Percentiles rank a stretch among this genome's conserved stretches.
phyloP scores from a whole-genome alignment of 2,113 vertebrate species.

The Proteles cristata region DNA sequence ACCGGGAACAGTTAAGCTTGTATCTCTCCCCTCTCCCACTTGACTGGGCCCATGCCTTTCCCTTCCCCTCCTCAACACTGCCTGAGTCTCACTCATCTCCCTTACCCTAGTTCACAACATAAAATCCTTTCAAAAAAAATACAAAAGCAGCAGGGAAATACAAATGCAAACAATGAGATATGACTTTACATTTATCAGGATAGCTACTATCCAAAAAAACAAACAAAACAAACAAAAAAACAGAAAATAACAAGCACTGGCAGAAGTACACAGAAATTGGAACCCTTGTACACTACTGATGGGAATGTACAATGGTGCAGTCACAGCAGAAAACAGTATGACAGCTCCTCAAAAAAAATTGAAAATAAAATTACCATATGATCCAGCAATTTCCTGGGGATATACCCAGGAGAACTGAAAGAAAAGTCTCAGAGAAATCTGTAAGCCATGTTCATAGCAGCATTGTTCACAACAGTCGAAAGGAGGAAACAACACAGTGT shows the following conservation, averaged over 20 bases:
- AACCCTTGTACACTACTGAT: not conserved
- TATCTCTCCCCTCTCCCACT: not conserved
- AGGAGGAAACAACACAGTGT: not conserved
- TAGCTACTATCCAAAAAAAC: not conserved
- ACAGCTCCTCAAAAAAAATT: not conserved
- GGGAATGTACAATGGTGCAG: not conserved
- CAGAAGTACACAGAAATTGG: not conserved
- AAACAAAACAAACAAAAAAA: not conserved
- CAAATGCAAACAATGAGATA: not conserved
- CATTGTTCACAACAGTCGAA: not conserved
- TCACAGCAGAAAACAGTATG: not conserved
- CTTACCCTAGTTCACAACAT: not conserved
- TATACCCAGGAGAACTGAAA: not conserved
- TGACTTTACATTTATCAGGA: not conserved
- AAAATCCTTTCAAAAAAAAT: not conserved
- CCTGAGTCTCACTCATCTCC: not conserved
- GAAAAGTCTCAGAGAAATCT: not conserved
- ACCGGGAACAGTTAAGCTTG: not conserved
- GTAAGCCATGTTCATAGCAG: not conserved
- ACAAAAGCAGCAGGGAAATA: not conserved
- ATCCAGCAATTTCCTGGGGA: not conserved
- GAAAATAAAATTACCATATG: not conserved
- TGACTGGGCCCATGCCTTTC: not conserved
- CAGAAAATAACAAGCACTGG: not conserved
- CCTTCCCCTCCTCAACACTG: not conserved